Evolutionary conservation across 1,140 invertebrate genomes (phyloP), one percentile per base, ranked within the genome.

Genomic region (Hetaerina americana): DNA sequence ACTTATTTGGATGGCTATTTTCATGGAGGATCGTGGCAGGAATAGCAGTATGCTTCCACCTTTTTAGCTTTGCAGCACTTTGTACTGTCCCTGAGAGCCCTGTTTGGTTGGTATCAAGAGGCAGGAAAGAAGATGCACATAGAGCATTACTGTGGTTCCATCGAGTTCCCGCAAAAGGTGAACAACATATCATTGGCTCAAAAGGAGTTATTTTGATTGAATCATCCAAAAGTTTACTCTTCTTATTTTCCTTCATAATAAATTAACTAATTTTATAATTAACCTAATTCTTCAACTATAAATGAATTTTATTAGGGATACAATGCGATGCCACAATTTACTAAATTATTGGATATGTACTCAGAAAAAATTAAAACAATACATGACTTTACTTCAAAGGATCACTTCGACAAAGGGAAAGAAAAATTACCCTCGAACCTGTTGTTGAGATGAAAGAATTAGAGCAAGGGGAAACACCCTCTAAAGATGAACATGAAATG

Each of bases 71-170:
- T 22, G 70, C 86, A 0, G 82, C 85, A 10, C 79, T 91, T 5
- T 84, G 84, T 72, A 49, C 29, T 24, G 83, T 90, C 29, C 90
- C 90, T 0, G 90, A 92, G 77, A 89, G 88, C 72, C 90, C 90
- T 0, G 85, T 85, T 1, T 92, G 89, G 90, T 79, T 91, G 5
- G 81, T 88, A 0, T 82, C 86, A 26, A 82, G 84, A 71, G 85
- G 85, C 5, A 83, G 84, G 67, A 83, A 85, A 40, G 83, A 87
- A 5, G 82, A 87, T 8, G 90, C 90, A 0, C 84, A 84, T 75
- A 83, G 85, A 71, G 86, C 89, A 0, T 80, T 91, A 69, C 78
- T 85, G 24, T 89, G 88, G 81, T 79, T 92, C 40, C 15, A 57
- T 10, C 15, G 40, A 57, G 40, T 57, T 57, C 40, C 40, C 22